A percentile compares a stretch with the other conserved stretches of the same genome.
Evolutionary conservation across 2,888 invertebrate species (phyloP).

Genomic region (Disparrhopalites patrizii): DNA sequence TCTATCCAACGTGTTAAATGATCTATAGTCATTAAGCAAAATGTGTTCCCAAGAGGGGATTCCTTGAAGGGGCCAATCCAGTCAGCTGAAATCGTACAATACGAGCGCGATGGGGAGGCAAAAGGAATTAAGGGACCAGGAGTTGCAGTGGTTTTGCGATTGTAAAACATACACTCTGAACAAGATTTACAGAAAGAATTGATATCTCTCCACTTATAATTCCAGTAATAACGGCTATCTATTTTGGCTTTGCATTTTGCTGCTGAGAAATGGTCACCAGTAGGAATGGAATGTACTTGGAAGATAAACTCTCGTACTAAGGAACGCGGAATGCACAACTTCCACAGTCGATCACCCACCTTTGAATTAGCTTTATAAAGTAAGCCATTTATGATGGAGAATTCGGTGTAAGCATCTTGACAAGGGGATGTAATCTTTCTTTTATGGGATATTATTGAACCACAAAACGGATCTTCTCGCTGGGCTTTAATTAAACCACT

Average conservation of each 20-base stretch:
- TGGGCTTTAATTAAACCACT: not conserved
- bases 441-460: not conserved
- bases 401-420: not conserved
- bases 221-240: not conserved
- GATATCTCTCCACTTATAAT: not conserved
- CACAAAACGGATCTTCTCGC: not conserved
- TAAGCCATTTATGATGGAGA: not conserved
- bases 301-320: too few species aligned
- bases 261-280: not conserved
- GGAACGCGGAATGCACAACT: not conserved
- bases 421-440: not conserved
- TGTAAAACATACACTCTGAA: not conserved
- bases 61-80: not conserved
- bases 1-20: not conserved
- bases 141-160: not conserved
- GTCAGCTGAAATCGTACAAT: not conserved
- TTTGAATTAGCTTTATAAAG: not conserved
- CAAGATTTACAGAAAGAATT: not conserved
- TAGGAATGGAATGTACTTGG: not conserved
- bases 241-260: too few species aligned
- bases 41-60: not conserved
- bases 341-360: not conserved
- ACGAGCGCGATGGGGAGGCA: not conserved
- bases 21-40: not conserved
- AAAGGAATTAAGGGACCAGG: not conserved